Conservation (phyloP, 2,888 invertebrate genomes). For the Sepiola atlantica region DNA sequence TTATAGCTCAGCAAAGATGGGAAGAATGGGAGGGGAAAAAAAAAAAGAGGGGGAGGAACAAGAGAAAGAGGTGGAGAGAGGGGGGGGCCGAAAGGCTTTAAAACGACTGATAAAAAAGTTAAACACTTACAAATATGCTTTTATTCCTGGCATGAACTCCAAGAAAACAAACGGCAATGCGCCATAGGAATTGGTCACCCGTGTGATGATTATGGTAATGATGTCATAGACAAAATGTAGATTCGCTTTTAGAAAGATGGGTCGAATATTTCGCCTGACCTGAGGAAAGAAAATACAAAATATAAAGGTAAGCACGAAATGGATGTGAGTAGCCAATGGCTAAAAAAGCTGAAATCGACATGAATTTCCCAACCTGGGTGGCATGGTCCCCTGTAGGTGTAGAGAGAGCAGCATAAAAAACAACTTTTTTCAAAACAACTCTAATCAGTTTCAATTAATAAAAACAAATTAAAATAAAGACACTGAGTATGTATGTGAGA, state of each 20-base stretch:
- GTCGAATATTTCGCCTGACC: conserved; percentile 87
- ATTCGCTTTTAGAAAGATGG: conserved; percentile 80
- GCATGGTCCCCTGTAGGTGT: neutral
- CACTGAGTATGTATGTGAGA: too few relatives aligned
- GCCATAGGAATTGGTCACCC: conserved; percentile 89
- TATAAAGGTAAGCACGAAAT: neutral
- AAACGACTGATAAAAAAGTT: neutral
- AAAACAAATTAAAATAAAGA: too few relatives aligned
- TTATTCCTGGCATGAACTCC: conserved; percentile 85
- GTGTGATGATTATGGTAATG: conserved; percentile 86
- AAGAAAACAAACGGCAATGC: conserved; percentile 94
- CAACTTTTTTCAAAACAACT: neutral
- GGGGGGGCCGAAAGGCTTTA: neutral
- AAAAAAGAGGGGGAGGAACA: neutral
- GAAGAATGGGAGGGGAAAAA: neutral
- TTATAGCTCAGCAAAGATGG: too few relatives aligned
- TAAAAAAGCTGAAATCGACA: neutral
- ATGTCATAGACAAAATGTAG: conserved; percentile 82
- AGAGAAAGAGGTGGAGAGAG: neutral
- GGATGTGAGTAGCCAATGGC: neutral
- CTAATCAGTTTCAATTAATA: too few relatives aligned
- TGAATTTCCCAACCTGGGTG: too few relatives aligned
- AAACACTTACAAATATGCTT: conserved; percentile 85
- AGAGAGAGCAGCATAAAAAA: neutral
- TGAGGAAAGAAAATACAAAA: conserved; percentile 71